Base-by-base conservation (phyloP, 2,113 vertebrate genomes). In the Pyrgilauda ruficollis region DNA sequence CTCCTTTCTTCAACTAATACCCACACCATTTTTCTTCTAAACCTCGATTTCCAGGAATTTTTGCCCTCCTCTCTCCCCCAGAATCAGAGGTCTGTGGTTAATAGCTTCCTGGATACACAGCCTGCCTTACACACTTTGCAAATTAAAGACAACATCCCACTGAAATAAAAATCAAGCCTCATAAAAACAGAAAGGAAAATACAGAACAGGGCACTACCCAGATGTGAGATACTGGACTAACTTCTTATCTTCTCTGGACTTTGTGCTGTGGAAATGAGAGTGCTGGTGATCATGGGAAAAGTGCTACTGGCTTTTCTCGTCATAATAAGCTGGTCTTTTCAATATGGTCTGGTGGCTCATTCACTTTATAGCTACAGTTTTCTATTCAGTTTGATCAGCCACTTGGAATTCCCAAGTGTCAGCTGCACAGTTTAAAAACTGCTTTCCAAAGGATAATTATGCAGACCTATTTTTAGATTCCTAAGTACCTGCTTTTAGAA, bases 401-500 rank as follows among this genome's bases (percentile, higher is more conserved):
- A 96, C 94, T 96, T 97, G 94, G 95, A 97, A 96, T 96, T 97
- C 90, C 93, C 93, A 93, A 96, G 92, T 97, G 85, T 96, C 92
- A 94, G 93, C 93, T 96, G 92, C 93, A 88, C 84, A 79, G 56
- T 95, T 96, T 94, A 90, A 94, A 96, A 95, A 93, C 90, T 93
- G 49, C 82, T 95, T 95, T 95, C 92, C 68, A 88, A 96, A 94
- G 90, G 82, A 88, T 95, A 96, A 96, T 95, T 96, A 96, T 96
- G 85, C 80, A 93, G 93, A 90, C 64, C 79, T 94, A 84, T 91
- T 96, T 95, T 95, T 75, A 88, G 92, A 49, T 78, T 90, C 92
- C 75, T 93, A 96, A 94, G 94, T 96, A 95, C 88, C 90, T 90
- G 91, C 88, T 95, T 91, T 96, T 90, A 96, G 93, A 88, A 90